Evolutionary conservation across 2,113 vertebrate genomes (phyloP).

Genomic region (Antechinus flavipes): DNA sequence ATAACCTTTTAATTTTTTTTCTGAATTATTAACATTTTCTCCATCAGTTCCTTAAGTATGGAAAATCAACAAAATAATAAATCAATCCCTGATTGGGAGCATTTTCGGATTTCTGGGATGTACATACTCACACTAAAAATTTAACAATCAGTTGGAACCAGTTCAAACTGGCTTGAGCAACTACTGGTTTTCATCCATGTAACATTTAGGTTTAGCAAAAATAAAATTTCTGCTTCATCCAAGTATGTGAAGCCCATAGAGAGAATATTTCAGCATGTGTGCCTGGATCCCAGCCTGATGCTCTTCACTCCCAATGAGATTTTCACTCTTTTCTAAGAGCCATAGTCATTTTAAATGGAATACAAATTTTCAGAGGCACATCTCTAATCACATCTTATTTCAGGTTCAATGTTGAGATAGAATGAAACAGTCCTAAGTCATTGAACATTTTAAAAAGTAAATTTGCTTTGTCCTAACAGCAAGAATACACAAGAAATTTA

Average conservation of each 20-base stretch:
- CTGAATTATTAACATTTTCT: not conserved
- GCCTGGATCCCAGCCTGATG: not conserved
- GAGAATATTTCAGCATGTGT: not conserved
- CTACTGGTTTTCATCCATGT: not conserved
- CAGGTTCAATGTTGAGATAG: not conserved
- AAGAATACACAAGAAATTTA: not conserved
- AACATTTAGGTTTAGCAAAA: not conserved
- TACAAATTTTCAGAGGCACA: not conserved
- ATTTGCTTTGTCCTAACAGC: not conserved
- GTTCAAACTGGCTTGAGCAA: not conserved
- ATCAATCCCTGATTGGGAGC: not conserved
- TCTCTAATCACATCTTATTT: not conserved
- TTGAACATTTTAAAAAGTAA: not conserved
- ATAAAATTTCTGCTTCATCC: not conserved
- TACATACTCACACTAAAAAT: not conserved
- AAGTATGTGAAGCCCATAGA: not conserved
- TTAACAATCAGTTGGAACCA: not conserved
- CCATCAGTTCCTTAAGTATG: not conserved
- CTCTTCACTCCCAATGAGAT: not conserved
- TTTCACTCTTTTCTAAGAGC: not conserved
- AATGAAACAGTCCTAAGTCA: not conserved
- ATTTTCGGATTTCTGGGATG: not conserved
- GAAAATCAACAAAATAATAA: not conserved
- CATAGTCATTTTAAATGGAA: not conserved
- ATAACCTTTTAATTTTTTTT: not conserved